A percentile compares a stretch with the other conserved stretches of the same genome.
phyloP scores from a whole-genome alignment of 2,888 invertebrate species.

The Erynnis tages region DNA sequence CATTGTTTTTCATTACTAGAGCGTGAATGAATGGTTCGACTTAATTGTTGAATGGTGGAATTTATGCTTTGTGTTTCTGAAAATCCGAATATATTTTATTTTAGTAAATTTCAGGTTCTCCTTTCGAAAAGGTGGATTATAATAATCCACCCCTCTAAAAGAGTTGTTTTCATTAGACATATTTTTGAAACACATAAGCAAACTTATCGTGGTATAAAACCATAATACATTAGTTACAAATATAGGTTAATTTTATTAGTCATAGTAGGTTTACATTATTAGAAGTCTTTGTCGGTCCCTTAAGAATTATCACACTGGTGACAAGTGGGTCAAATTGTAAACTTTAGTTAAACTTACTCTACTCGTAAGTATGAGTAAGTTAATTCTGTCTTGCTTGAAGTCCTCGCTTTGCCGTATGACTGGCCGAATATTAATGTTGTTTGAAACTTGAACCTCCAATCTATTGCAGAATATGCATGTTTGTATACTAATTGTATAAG shows the following conservation, averaged over 20 bases:
- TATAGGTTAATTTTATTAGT: too few relatives aligned
- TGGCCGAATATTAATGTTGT: constrained; percentile 2
- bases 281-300: neutral
- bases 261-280: too few relatives aligned
- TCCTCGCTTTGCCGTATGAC: constrained; percentile 2
- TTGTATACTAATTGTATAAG: neutral
- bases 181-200: too few relatives aligned
- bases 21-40: constrained; percentile 20
- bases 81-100: constrained; percentile 9
- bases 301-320: neutral
- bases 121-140: too few relatives aligned
- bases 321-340: constrained; percentile 6
- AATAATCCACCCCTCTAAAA: too few relatives aligned
- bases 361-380: neutral
- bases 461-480: neutral
- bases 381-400: constrained; percentile 1
- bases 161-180: too few relatives aligned
- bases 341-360: too few relatives aligned
- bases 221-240: too few relatives aligned
- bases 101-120: constrained; percentile 4
- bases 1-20: constrained; percentile 23
- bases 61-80: constrained; percentile 5
- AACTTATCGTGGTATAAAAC: too few relatives aligned
- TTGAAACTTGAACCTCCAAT: neutral
- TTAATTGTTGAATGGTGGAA: constrained; percentile 20